Base-by-base conservation (phyloP, 2,888 invertebrate genomes). In the Lottia gigantea region DNA sequence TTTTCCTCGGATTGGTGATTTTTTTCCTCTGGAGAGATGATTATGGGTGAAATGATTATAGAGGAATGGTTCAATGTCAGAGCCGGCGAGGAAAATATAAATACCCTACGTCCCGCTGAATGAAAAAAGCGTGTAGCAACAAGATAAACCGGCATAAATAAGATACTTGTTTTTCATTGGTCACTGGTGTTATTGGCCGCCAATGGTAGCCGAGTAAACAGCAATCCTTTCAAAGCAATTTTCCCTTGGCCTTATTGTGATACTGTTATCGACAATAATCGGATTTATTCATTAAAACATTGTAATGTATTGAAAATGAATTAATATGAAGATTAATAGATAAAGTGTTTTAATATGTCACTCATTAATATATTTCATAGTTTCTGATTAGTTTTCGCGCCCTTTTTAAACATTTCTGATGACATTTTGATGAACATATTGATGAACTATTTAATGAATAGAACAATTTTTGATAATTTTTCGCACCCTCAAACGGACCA, bases 81-180 rank as follows among this genome's bases (percentile, higher is more conserved):
- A 46, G 19, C 40, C 55, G 31, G 40, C 16, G 45, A 63, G 47
- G 16, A 15, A 55, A 46, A 46, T 47, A 31, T 47, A 65, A 61
- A 64, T 61, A 62, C 62, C 46, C 61, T 46, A 25, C 23, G 40
- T 64, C 19, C 64, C 14, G 23, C 63, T 66, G 16, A 66, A 66
- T 64, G 49, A 66, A 47, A 55, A 49, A 68, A 66, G 71, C 55
- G 63, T 76, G 70, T 78, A 73, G 83, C 81, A 82, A 83, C 83
- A 80, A 75, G 67, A 75, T 82, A 82, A 82, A 83, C 82, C 76
- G 75, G 63, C 64, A 77, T 82, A 83, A 83, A 83, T 81, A 83
- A 66, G 69, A 62, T 46, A 61, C 65, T 66, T 55, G 49, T 19
- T 70, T 65, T 45, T 71, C 71, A 74, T 76, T 74, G 73, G 73